Evolutionary conservation across 2,113 vertebrate genomes (phyloP), one percentile per base, ranked within the genome.

Genomic region (Cynocephalus volans): DNA sequence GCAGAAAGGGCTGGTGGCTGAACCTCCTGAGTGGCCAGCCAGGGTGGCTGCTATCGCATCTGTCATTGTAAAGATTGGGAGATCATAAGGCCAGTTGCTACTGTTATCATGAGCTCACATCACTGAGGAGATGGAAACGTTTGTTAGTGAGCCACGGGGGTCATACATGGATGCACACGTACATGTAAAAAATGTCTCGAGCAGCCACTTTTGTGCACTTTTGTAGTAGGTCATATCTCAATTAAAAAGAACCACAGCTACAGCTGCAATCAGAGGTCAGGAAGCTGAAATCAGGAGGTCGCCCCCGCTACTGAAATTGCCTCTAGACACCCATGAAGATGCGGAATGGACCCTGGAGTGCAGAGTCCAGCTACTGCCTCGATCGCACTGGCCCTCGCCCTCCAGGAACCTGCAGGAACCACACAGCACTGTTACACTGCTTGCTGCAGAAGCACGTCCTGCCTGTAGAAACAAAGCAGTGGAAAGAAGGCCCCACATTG

Each of bases 21-120:
- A 62, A n/a, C 13, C 28, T 4, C 54, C 60, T 45, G 52, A n/a
- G 76, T 56, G 76, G 23, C 31, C 12, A 11, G 76, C 52, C 76
- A 56, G 83, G 45, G 73, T 41, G n/a, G 15, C 33, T 48, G 12
- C n/a, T 19, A 1, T 8, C 36, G 11, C 54, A 72, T n/a, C 23
- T 2, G 5, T 2, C 24, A 36, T 12, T 17, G 26, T 79, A 67
- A 76, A 31, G 28, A 3, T 10, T n/a, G 28, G 41, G 41, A 23
- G 1, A 19, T 28, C 33, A 18, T 21, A 56, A n/a, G 69, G 54
- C 12, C 33, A 90, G 1, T 48, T 45, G 41, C 56, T 1, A 17
- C 8, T 33, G 1, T 6, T 8, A 36, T 48, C 4, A 1, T 19
- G 48, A 23, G 41, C 5, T 11, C 64, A 9, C 0, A 19, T 18